A percentile compares a stretch with the other conserved stretches of the same genome.
These are phyloP conservation scores for Hirtodrosophila histrioides DNA, from an alignment of 2,888 invertebrate species.

Conservation along the genomic window DNA sequence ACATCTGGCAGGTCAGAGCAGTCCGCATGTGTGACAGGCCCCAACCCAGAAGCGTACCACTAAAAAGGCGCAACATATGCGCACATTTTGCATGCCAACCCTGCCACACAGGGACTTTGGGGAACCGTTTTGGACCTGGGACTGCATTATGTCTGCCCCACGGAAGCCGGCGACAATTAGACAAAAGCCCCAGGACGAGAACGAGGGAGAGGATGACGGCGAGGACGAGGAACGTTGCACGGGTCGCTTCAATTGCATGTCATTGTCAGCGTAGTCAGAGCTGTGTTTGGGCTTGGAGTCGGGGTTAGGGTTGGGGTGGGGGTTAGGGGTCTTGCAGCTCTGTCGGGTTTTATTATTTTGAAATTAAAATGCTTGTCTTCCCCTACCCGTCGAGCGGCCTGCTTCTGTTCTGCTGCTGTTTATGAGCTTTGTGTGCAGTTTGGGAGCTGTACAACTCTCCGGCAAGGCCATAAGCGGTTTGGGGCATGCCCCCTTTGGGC, in stretches of 20 bases:
- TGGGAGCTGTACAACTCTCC: slow-evolving; percentile 37
- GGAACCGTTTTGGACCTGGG: slow-evolving; percentile 37
- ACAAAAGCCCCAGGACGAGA: slow-evolving; percentile 54
- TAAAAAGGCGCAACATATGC: slow-evolving; percentile 67
- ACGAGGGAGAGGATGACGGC: not conserved
- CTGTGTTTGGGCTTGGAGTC: slow-evolving; percentile 5
- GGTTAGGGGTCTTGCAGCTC: slow-evolving; percentile 31
- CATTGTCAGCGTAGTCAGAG: slow-evolving; percentile 63
- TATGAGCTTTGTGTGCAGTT: slow-evolving; percentile 41
- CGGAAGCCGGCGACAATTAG: slow-evolving; percentile 67
- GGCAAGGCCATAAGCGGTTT: slow-evolving; percentile 24
- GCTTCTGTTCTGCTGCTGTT: slow-evolving; percentile 27
- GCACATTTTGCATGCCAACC: slow-evolving; percentile 64
- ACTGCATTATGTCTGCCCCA: slow-evolving; percentile 61
- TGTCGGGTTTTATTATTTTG: slow-evolving; percentile 69
- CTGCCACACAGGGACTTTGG: slow-evolving; percentile 41
- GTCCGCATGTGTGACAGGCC: slow-evolving; percentile 20
- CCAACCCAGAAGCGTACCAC: slow-evolving; percentile 6
- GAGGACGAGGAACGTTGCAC: slow-evolving; percentile 15
- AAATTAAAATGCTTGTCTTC: slow-evolving; percentile 65
- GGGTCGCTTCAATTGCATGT: slow-evolving; percentile 69
- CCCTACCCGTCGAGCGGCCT: slow-evolving; percentile 1
- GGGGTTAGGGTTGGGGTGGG: not conserved
- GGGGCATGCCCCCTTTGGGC: slow-evolving; percentile 1
- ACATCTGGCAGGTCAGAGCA: slow-evolving; percentile 40